Base-by-base conservation (phyloP, 2,797 vertebrate species). In the Hydrocynus forskahlii region DNA sequence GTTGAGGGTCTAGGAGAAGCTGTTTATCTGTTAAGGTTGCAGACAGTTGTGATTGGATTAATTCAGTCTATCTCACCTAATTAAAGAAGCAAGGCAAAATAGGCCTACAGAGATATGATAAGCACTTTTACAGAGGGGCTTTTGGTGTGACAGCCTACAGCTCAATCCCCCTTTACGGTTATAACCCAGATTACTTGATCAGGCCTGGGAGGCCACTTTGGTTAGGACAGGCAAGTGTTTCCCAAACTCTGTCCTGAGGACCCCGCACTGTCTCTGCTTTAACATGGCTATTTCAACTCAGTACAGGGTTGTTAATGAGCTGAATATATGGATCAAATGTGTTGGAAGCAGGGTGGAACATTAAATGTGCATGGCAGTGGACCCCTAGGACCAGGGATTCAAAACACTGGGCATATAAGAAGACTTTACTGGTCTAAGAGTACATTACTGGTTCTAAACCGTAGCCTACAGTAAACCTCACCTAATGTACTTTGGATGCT, bases 81-180 rank as follows among this genome's bases (percentile, higher is more conserved):
- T 59, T n/a, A 59, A 2, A 59, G 55, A 21, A 25, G 10, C n/a
- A 60, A 60, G n/a, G 59, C 23, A 2, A 59, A 21, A 2, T 60
- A 60, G 10, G 59, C 8, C n/a, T 60, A 25, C 23, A 25, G 59
- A 25, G 21, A 60, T 25, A 25, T 9, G 10, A 60, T 60, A 60
- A 60, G 64, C 77, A 76, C 81, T 79, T 79, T 79, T 64, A 7
- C 13, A 19, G 21, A 29, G 66, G 9, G n/a, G 38, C 10, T 45
- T 45, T 21, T 17, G 45, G 12, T n/a, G 43, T 45, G 4, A n/a
- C 19, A 5, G 21, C 10, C 57, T 23, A 60, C 4, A n/a, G 17
- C 17, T 67, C 16, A 6, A 10, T 38, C 19, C 38, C 7, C 19
- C 64, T 9, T 14, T 7, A 0, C 17, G 8, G 63, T 66, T 1